phyloP scores from a whole-genome alignment of 1,140 invertebrate species.

The Neotoxoptera formosana region DNA sequence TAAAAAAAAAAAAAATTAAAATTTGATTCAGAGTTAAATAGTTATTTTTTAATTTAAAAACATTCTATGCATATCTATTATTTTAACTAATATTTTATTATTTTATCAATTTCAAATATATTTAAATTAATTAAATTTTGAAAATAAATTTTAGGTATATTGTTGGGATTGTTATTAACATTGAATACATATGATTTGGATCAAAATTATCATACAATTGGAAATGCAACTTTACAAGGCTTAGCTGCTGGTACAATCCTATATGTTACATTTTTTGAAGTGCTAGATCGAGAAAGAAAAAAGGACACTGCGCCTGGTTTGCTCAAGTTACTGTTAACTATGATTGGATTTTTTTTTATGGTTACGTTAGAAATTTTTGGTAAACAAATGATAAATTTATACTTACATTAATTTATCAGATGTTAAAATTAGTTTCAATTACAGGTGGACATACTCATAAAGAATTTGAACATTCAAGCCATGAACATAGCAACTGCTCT shows the following conservation, averaged over 20 bases:
- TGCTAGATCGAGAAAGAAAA: constrained; percentile 65
- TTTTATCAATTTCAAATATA: neutral
- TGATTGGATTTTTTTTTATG: constrained; percentile 59
- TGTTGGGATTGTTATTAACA: constrained; percentile 59
- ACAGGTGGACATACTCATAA: constrained; percentile 34
- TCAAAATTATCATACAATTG: constrained; percentile 48
- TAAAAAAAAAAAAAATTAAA: too few species aligned
- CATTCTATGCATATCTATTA: neutral
- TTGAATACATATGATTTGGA: constrained; percentile 40
- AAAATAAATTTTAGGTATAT: constrained; percentile 56
- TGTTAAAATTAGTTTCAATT: neutral
- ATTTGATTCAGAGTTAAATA: too few species aligned
- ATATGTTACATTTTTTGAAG: constrained; percentile 76
- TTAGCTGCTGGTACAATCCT: constrained; percentile 72
- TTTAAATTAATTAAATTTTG: constrained; percentile 28
- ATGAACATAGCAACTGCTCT: constrained; percentile 26
- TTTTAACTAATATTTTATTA: neutral
- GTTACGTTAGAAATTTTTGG: constrained; percentile 58
- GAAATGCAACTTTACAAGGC: constrained; percentile 65
- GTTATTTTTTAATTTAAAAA: neutral
- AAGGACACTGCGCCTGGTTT: constrained; percentile 58
- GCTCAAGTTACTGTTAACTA: constrained; percentile 56
- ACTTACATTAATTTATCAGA: neutral
- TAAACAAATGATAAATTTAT: constrained; percentile 30
- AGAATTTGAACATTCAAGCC: neutral